Evolutionary conservation across 2,888 invertebrate genomes (phyloP).

Genomic region (Pachliopta kotzebuea): DNA sequence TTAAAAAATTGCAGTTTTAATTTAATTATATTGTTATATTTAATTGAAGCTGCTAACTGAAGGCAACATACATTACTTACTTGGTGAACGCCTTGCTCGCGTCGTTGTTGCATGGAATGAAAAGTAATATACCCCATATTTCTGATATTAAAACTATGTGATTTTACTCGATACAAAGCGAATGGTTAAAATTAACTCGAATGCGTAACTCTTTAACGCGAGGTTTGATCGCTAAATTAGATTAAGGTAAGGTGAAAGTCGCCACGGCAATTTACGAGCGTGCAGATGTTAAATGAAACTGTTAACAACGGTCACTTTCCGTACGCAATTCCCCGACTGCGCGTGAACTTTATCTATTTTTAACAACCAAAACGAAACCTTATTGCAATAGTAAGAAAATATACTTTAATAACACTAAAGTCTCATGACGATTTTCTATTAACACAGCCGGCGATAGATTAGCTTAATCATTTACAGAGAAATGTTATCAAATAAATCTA

Average conservation of each 20-base stretch:
- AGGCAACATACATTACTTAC: no score
- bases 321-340: conserved; percentile 24
- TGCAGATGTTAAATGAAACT: conserved; percentile 30
- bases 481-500: neutral
- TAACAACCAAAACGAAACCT: conserved; percentile 13
- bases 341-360: conserved; percentile 22
- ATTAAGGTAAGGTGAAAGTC: conserved; percentile 30
- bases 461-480: neutral
- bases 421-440: neutral
- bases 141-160: no score
- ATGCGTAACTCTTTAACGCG: conserved; percentile 23
- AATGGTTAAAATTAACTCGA: conserved; percentile 11
- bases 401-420: neutral
- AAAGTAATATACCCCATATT: no score
- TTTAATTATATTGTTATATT: no score
- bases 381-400: neutral
- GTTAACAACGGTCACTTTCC: conserved; percentile 30
- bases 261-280: conserved; percentile 29
- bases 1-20: no score
- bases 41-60: neutral
- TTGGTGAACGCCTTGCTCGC: no score
- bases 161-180: neutral
- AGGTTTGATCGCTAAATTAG: conserved; percentile 27
- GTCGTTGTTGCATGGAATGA: no score
- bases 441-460: neutral